These are phyloP conservation scores for Leptinotarsa defecta DNA, from an alignment of 1,140 invertebrate genomes.

Conservation along the genomic window DNA sequence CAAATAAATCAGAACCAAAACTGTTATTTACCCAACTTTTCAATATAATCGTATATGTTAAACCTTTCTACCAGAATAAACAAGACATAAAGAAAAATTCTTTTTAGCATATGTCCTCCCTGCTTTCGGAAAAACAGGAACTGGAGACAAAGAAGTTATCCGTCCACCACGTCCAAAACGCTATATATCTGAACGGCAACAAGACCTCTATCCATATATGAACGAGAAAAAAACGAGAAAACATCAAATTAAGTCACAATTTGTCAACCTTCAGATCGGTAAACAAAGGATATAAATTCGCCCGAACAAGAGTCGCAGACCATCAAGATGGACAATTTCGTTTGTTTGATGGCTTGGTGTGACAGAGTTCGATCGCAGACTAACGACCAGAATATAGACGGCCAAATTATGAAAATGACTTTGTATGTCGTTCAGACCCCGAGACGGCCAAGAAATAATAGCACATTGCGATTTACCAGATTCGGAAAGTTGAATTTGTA, in stretches of 20 bases:
- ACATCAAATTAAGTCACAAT: constrained; percentile 24
- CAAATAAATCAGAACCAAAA: no score
- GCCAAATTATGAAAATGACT: constrained; percentile 65
- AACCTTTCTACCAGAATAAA: no score
- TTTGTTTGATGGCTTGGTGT: constrained; percentile 33
- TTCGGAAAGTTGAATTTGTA: constrained; percentile 4
- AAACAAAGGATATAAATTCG: constrained; percentile 20
- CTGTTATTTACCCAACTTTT: no score
- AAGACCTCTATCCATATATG: constrained; percentile 10
- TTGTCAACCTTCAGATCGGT: constrained; percentile 20
- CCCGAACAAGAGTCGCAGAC: constrained; percentile 2
- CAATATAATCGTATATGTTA: no score
- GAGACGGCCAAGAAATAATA: constrained; percentile 30
- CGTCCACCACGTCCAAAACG: neutral
- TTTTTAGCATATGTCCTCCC: constrained; percentile 35
- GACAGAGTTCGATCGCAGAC: constrained; percentile 34
- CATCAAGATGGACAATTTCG: constrained; percentile 33
- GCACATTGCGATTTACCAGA: constrained; percentile 20
- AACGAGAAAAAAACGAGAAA: constrained; percentile 1
- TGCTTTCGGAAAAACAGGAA: constrained; percentile 22
- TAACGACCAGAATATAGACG: constrained; percentile 61
- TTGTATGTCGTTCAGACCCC: constrained; percentile 38
- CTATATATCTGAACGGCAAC: neutral
- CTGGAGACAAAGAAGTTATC: no score
- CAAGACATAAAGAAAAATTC: constrained; percentile 13